Base-by-base conservation (phyloP, 2,888 invertebrate genomes). In the Diarsia dahlii region DNA sequence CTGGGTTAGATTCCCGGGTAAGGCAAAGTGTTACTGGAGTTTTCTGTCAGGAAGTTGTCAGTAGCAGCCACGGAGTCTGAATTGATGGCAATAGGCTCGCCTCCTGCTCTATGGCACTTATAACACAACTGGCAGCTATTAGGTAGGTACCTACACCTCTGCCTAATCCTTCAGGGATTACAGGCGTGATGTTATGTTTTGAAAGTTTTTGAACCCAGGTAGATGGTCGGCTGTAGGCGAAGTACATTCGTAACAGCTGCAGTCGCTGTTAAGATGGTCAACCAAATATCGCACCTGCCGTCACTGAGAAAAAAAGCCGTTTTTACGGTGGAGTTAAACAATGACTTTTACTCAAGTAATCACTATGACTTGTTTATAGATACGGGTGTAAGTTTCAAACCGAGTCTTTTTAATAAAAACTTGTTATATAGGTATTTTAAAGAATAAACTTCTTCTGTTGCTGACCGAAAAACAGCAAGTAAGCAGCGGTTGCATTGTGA, bases 161-260 rank as follows among this genome's bases (percentile, higher is more conserved):
- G 56, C 13, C 13, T 23, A 3, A 23, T n/a, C 23, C 5, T 13
- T 23, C 13, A 2, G 56, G 6, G 13, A 23, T 56, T 23, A 13
- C 56, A 56, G 54, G 54, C n/a, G 54, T 54, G n/a, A 54, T n/a
- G 54, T 12, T n/a, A 54, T 54, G n/a, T 54, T 54, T 9, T 20
- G 9, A 20, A 34, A 52, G 10, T 15, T 39, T 28, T 23, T 18
- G 56, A n/a, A 12, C 5, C 9, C 20, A n/a, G 10, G 10, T n/a
- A 60, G 58, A n/a, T 23, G 20, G 15, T 39, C 9, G 4, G 18
- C 39, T 18, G 34, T 15, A 15, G 13, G 1, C 54, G 18, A 66
- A 46, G 50, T 46, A 10, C 1, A 2, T 39, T 6, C 5, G 0
- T 15, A 48, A 46, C 78, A 78, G 78, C 45, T 78, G 78, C 45